Conservation (phyloP, 2,113 vertebrate genomes). For the Larimichthys polyactis region DNA sequence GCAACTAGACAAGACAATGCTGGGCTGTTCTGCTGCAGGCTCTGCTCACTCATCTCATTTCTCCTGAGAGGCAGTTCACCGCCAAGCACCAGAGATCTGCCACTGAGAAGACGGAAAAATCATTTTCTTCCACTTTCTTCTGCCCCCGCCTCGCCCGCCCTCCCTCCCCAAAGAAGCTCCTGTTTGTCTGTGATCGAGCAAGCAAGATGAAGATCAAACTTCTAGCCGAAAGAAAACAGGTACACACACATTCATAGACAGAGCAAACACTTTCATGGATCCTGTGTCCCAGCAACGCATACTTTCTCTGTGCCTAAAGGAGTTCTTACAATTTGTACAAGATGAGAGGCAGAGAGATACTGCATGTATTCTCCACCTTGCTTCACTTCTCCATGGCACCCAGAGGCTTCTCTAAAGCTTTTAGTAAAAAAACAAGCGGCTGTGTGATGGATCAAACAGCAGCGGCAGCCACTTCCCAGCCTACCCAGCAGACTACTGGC, state of each 20-base stretch:
- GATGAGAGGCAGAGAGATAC: conserved; percentile 73
- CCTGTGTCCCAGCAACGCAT: conserved; percentile 56
- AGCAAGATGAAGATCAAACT: conserved; percentile 58
- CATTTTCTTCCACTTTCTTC: conserved; percentile 42
- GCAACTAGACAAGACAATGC: conserved; percentile 17
- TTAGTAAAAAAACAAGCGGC: conserved; percentile 76
- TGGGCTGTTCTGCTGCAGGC: conserved; percentile 48
- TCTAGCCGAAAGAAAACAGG: conserved; percentile 54
- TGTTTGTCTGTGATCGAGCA: conserved; percentile 29
- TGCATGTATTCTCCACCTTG: conserved; percentile 65
- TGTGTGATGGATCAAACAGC: conserved; percentile 76
- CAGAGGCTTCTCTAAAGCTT: conserved; percentile 79
- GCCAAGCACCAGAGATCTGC: conserved; percentile 29
- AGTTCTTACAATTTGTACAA: conserved; percentile 72
- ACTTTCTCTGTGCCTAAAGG: conserved; percentile 68
- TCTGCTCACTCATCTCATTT: conserved; percentile 52
- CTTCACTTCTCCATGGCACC: conserved; percentile 64
- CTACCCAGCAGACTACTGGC: conserved; percentile 62
- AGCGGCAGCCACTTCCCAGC: conserved; percentile 65
- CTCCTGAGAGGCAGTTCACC: conserved; percentile 50
- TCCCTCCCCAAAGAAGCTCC: conserved; percentile 30
- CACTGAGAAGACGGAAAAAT: conserved; percentile 47
- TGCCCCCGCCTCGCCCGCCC: conserved; percentile 4
- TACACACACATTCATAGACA: conserved; percentile 51
- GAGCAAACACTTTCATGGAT: conserved; percentile 53